Base-by-base conservation (phyloP, 2,888 invertebrate species). In the Terebella lapidaria region DNA sequence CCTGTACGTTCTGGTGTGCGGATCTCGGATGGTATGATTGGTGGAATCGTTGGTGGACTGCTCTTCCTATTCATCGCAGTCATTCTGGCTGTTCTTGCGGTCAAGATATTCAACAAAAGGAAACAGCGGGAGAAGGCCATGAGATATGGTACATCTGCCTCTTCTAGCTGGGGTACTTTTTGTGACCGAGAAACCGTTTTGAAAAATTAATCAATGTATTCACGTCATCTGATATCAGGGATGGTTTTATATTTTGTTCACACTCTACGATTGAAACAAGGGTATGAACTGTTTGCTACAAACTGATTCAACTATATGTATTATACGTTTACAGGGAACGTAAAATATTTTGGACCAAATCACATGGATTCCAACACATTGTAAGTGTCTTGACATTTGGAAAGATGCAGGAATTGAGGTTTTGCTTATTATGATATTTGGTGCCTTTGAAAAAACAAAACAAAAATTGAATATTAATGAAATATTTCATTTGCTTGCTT, bases 81-180 rank as follows among this genome's bases (percentile, higher is more conserved):
- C 83, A 92, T 95, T 79, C 87, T 96, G 77, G 94, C 94, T 74
- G 91, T 95, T 79, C 94, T 95, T 85, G 93, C 94, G 75, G 94
- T 95, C 79, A 94, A 95, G 86, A 94, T 94, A 83, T 94, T 94
- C 87, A 95, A 94, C 86, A 93, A 94, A 84, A 94, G 94, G 84
- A 87, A 94, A 77, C 60, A 63, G 47, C 89, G 93, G 86, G 94
- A 93, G 88, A 93, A 94, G 84, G 93, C 94, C 85, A 94, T 68
- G 54, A 68, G 72, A 69, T 76, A 94, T 91, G 94, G 95, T 94
- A 72, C 42, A 35, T 35, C 42, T 35, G 10, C n/a, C n/a, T 15
- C n/a, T n/a, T 35, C 10, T 5, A 46, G 42, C n/a, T 35, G 10
- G 42, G 10, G n/a, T 5, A n/a, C 22, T 55, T 18, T 51, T 47